Evolutionary conservation across 1,140 invertebrate genomes (phyloP).

Genomic region (Ceratitis capitata): DNA sequence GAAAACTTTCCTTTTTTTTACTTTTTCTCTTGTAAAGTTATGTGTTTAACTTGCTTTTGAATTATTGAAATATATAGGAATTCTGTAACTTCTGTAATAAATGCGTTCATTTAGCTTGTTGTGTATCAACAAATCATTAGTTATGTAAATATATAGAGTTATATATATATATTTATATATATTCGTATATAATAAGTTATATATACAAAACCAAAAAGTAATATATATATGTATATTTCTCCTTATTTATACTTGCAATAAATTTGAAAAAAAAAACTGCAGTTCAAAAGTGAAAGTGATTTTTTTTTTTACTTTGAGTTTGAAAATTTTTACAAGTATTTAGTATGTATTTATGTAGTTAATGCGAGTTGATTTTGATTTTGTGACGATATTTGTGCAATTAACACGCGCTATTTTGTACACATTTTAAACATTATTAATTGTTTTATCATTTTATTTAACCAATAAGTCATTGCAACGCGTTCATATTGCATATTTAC

Average conservation of each 20-base stretch:
- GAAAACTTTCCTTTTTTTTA: background rate
- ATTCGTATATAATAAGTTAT: slow-evolving; percentile 33
- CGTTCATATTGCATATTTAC: no score
- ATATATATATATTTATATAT: slow-evolving; percentile 20
- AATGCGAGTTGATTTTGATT: no score
- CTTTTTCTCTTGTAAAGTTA: background rate
- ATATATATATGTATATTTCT: slow-evolving; percentile 50
- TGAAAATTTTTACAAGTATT: background rate
- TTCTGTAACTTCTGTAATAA: background rate
- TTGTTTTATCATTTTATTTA: slow-evolving; percentile 63
- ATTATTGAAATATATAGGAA: background rate
- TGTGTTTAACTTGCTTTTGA: slow-evolving; percentile 26
- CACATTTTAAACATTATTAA: slow-evolving; percentile 46
- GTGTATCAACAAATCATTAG: slow-evolving; percentile 12
- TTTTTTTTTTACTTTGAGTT: background rate
- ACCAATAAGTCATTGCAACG: background rate
- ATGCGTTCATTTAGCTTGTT: background rate
- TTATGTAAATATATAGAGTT: slow-evolving; percentile 37
- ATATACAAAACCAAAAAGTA: slow-evolving; percentile 65
- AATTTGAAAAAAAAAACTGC: background rate
- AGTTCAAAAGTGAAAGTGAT: slow-evolving; percentile 4
- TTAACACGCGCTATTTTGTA: background rate
- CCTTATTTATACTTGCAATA: slow-evolving; percentile 10
- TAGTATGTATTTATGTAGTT: background rate
- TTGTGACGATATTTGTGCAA: background rate